A percentile compares a stretch with the other conserved stretches of the same genome.
phyloP scores from a whole-genome alignment of 2,888 invertebrate genomes.

The Malthinus seriepunctatus region DNA sequence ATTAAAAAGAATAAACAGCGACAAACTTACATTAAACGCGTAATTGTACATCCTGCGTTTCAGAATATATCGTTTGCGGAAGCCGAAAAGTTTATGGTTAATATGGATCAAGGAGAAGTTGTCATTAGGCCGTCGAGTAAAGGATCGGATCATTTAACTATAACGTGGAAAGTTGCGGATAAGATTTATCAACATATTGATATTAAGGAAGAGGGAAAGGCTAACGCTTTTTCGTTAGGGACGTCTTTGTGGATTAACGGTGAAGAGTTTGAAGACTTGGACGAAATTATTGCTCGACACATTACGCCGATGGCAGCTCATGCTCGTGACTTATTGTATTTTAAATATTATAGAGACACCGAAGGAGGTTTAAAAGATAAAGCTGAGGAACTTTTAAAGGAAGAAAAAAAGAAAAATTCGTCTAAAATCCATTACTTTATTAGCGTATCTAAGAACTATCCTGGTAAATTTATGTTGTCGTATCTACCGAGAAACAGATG shows the following conservation, averaged over 20 bases:
- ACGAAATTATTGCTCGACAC: conserved; percentile 97
- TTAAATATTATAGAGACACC: conserved; percentile 85
- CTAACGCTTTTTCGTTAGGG: conserved; percentile 94
- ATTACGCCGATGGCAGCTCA: conserved; percentile 96
- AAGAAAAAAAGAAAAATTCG: conserved; percentile 86
- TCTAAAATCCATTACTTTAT: conserved; percentile 88
- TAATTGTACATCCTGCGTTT: conserved; percentile 97
- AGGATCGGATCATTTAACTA: conserved; percentile 92
- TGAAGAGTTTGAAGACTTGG: conserved; percentile 97
- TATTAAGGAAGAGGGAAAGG: conserved; percentile 93
- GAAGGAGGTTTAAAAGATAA: conserved; percentile 81
- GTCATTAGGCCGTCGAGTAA: conserved; percentile 97
- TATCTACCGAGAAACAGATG: conserved; percentile 86
- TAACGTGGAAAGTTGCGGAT: conserved; percentile 98
- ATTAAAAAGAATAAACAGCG: conserved; percentile 80
- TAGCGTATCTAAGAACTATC: conserved; percentile 80
- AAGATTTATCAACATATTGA: conserved; percentile 96
- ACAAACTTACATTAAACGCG: conserved; percentile 90
- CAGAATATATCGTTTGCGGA: conserved; percentile 94
- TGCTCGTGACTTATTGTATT: conserved; percentile 87
- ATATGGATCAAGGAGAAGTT: conserved; percentile 96
- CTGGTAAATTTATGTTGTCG: conserved; percentile 92
- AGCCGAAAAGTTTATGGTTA: conserved; percentile 87
- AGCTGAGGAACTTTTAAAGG: conserved; percentile 83
- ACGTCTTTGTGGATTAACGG: conserved; percentile 83